These are phyloP conservation scores for Lithosia quadra DNA, from an alignment of 2,888 invertebrate genomes.

Conservation along the genomic window DNA sequence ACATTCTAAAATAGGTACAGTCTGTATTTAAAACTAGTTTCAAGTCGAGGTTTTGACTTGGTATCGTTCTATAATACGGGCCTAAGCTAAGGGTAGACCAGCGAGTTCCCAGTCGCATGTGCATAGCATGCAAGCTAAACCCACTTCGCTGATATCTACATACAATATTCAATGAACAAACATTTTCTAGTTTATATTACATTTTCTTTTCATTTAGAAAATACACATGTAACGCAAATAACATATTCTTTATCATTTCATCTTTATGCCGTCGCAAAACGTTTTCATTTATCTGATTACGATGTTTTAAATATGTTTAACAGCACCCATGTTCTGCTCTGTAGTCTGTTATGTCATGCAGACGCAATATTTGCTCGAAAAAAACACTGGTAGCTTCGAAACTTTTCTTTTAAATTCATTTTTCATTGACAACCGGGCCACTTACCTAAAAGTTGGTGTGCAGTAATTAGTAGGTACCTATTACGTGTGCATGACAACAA, in stretches of 20 bases:
- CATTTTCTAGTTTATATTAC: neutral
- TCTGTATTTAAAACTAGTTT: no score
- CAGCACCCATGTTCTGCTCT: conserved; percentile 15
- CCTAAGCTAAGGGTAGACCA: neutral
- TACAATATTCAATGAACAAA: neutral
- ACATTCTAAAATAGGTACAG: no score
- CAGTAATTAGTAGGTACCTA: neutral
- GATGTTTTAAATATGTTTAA: neutral
- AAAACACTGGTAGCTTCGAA: neutral
- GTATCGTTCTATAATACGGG: no score
- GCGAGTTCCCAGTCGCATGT: neutral
- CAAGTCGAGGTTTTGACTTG: no score
- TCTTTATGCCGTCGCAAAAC: neutral
- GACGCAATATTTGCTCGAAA: conserved; percentile 8
- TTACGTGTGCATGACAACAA: conserved; percentile 12
- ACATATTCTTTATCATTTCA: neutral
- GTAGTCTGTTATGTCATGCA: conserved; percentile 14
- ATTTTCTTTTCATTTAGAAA: neutral
- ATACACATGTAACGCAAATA: neutral
- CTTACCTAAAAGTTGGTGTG: no score
- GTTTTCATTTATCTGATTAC: neutral
- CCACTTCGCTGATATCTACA: neutral
- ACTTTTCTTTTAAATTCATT: neutral
- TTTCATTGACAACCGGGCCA: no score
- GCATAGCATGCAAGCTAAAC: neutral